A percentile compares a stretch with the other conserved stretches of the same genome.
These are phyloP conservation scores for Pasiphila rectangulata DNA, from an alignment of 2,888 invertebrate genomes.

Conservation along the genomic window DNA sequence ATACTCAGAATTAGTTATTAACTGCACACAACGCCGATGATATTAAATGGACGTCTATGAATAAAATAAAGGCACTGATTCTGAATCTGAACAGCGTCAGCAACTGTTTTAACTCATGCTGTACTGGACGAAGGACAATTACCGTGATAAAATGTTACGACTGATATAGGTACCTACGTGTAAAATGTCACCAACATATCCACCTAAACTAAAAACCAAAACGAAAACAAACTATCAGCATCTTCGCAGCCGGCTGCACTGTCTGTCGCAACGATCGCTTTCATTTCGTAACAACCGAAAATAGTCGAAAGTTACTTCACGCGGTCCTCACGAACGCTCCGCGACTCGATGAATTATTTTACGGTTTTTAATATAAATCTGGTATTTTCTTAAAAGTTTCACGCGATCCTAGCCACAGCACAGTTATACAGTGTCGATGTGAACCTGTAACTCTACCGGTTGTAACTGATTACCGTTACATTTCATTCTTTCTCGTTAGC, in stretches of 20 bases:
- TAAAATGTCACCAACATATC: no score
- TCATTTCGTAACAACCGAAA: constrained; percentile 70
- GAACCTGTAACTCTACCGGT: constrained; percentile 12
- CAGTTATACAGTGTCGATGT: constrained; percentile 8
- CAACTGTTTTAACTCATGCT: no score
- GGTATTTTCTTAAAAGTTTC: constrained; percentile 21
- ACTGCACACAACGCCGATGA: no score
- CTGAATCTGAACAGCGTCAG: no score
- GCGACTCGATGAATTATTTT: constrained; percentile 30
- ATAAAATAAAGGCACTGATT: no score
- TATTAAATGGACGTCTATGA: no score
- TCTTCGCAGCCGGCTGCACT: constrained; percentile 28
- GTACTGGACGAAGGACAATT: no score
- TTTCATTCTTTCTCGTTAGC: background rate
- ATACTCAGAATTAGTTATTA: no score
- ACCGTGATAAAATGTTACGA: no score
- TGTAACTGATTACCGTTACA: background rate
- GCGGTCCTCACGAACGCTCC: constrained; percentile 51
- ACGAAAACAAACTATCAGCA: constrained; percentile 39
- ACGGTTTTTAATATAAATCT: constrained; percentile 30
- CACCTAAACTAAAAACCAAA: constrained; percentile 1
- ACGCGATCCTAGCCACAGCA: constrained; percentile 13
- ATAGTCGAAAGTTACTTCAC: constrained; percentile 67
- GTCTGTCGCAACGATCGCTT: constrained; percentile 62
- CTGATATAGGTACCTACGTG: no score